phyloP scores from a whole-genome alignment of 2,888 invertebrate genomes.

The Tenthredo distinguenda region DNA sequence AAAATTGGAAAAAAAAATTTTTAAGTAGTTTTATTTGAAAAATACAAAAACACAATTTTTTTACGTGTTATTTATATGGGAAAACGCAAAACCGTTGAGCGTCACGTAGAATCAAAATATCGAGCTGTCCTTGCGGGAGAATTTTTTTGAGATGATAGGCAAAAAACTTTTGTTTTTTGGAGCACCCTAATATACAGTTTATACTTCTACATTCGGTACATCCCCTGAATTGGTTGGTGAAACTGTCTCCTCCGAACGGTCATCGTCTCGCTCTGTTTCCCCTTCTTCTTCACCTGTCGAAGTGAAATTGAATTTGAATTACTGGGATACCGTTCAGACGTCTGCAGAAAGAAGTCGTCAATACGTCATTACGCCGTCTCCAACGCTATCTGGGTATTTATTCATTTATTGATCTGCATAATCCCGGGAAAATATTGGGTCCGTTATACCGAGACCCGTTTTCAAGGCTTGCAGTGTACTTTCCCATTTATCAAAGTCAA shows the following conservation, averaged over 20 bases:
- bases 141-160: too few species aligned
- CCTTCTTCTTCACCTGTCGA: constrained; percentile 15
- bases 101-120: too few species aligned
- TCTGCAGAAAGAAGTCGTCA: background rate
- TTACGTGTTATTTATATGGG: too few species aligned
- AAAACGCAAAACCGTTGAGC: too few species aligned
- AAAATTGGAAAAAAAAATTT: too few species aligned
- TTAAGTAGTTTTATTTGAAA: too few species aligned
- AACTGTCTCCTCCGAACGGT: background rate
- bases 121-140: too few species aligned
- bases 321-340: background rate
- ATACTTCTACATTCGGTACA: background rate
- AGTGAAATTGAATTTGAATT: constrained; percentile 11
- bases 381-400: constrained; percentile 19
- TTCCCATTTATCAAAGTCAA: constrained; percentile 36
- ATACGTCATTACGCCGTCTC: constrained; percentile 18
- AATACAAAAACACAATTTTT: too few species aligned
- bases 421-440: constrained; percentile 27
- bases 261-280: constrained; percentile 13
- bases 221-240: background rate
- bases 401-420: constrained; percentile 52
- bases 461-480: background rate
- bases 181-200: background rate
- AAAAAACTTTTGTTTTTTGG: too few species aligned
- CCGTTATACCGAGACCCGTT: constrained; percentile 11